phyloP scores from a whole-genome alignment of 92 coral and sea anemone species.

The Epizoanthus fatuus region DNA sequence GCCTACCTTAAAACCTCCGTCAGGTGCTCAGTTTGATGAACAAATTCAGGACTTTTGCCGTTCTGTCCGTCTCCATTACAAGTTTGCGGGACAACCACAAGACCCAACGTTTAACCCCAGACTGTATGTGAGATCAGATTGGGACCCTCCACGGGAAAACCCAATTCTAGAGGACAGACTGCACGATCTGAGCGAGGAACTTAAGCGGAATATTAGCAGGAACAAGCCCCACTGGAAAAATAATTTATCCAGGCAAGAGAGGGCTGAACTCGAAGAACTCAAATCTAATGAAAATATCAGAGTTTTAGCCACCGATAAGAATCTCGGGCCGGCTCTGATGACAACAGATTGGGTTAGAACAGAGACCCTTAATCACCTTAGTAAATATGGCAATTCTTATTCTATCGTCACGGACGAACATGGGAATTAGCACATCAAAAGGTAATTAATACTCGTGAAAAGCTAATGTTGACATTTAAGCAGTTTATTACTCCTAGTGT shows the following conservation, averaged over 20 bases:
- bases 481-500: slow-evolving; percentile 5
- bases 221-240: slow-evolving; percentile 10
- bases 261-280: slow-evolving; percentile 8
- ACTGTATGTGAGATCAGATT: background rate
- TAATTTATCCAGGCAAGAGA: slow-evolving; percentile 9
- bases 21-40: too few relatives aligned
- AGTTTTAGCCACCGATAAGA: background rate
- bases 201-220: background rate
- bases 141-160: background rate
- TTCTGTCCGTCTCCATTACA: background rate
- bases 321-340: slow-evolving; percentile 13
- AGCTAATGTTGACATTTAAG: background rate
- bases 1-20: too few relatives aligned
- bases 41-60: too few relatives aligned
- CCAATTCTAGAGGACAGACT: slow-evolving; percentile 15
- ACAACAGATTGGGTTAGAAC: background rate
- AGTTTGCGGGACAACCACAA: background rate
- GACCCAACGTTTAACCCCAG: background rate
- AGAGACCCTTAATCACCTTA: too few relatives aligned
- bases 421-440: slow-evolving; percentile 1
- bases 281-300: slow-evolving; percentile 2
- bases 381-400: too few relatives aligned
- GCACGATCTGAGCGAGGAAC: background rate
- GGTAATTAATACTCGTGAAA: slow-evolving; percentile 5
- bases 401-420: too few relatives aligned